Evolutionary conservation across 1,140 invertebrate species (phyloP).

Genomic region (Melitaea cinxia): DNA sequence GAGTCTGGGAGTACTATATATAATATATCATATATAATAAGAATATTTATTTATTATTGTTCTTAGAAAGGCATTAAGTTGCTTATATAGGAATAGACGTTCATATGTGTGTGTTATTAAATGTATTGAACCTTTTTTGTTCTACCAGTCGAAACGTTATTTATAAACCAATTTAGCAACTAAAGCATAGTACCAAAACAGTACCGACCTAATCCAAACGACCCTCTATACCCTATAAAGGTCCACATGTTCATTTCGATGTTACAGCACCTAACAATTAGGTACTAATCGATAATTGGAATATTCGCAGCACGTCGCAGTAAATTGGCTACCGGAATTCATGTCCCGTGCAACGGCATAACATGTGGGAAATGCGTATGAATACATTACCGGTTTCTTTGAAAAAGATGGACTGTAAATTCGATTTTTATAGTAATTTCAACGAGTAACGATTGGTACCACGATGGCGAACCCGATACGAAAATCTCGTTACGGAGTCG

Average conservation of each 20-base stretch:
- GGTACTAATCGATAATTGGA: conserved; percentile 49
- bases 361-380: conserved; percentile 57
- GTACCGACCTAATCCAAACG: conserved; percentile 10
- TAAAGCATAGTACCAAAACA: neutral
- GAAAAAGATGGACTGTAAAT: conserved; percentile 52
- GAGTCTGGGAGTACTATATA: no score
- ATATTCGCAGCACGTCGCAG: conserved; percentile 59
- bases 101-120: no score
- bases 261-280: conserved; percentile 45
- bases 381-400: conserved; percentile 60
- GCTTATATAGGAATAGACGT: no score
- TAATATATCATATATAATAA: no score
- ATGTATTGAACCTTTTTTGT: no score
- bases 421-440: conserved; percentile 55
- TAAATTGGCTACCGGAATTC: conserved; percentile 62
- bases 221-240: conserved; percentile 24
- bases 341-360: conserved; percentile 52
- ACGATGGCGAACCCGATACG: conserved; percentile 23
- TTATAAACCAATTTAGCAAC: no score
- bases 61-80: no score
- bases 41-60: no score
- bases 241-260: conserved; percentile 13
- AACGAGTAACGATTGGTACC: conserved; percentile 31
- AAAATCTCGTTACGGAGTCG: conserved; percentile 30
- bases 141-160: no score